Conservation (phyloP, 2,888 invertebrate species). For the Napeogenes inachia region DNA sequence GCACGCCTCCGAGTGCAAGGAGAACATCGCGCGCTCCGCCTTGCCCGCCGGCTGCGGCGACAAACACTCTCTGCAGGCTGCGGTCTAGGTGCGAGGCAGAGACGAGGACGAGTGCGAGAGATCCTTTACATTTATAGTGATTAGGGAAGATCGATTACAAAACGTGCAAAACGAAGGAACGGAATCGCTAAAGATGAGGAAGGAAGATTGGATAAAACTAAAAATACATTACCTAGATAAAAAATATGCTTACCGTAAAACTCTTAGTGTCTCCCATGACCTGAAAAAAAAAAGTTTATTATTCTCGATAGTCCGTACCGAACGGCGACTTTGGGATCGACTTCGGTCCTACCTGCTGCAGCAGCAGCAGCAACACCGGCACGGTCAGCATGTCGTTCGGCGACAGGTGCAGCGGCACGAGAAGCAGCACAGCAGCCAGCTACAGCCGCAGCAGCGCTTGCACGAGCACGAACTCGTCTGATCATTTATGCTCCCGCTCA, state of each 20-base stretch:
- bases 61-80: neutral
- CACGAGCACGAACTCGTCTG: constrained; percentile 45
- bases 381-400: constrained; percentile 23
- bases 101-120: no score
- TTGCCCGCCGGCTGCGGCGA: constrained; percentile 54
- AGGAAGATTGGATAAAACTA: no score
- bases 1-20: constrained; percentile 63
- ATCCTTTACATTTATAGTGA: no score
- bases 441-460: constrained; percentile 40
- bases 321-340: neutral
- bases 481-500: constrained; percentile 47
- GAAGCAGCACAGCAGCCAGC: constrained; percentile 48
- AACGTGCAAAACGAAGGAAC: no score
- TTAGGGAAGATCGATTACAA: no score
- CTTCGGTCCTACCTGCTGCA: constrained; percentile 47
- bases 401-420: constrained; percentile 42
- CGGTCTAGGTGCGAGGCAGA: neutral
- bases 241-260: constrained; percentile 50
- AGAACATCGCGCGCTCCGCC: constrained; percentile 66
- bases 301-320: neutral
- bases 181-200: no score
- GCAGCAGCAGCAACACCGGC: constrained; percentile 40
- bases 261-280: constrained; percentile 58
- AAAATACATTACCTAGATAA: no score
- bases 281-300: constrained; percentile 34